Base-by-base conservation (phyloP, 2,113 vertebrate species). In the Leptosomus discolor region DNA sequence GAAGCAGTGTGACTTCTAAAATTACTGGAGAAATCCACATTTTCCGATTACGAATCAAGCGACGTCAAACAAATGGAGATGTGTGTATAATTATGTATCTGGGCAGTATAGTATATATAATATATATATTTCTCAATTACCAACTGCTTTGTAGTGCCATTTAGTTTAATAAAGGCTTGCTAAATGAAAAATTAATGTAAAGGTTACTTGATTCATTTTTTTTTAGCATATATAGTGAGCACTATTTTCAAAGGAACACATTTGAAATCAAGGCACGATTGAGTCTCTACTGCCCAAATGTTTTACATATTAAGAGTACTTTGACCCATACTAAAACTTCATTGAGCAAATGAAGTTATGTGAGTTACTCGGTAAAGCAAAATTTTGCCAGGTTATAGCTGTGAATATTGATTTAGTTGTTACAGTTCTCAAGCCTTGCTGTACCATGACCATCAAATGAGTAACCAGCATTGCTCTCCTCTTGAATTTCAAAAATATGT, bases 91-190 rank as follows among this genome's bases (percentile, higher is more conserved):
- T 93, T 81, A 80, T 71, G n/a, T 69, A 53, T 69, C 30, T 92
- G 45, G 60, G 61, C 79, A 88, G 36, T 94, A 97, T 83, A 67
- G 92, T n/a, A n/a, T n/a, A n/a, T n/a, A n/a, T n/a, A n/a, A n/a
- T n/a, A n/a, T n/a, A n/a, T n/a, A n/a, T n/a, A 92, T 96, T 96
- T 96, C 94, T 96, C 85, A 89, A 29, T 95, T 97, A 92, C 51
- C 80, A 76, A 51, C 39, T 76, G 41, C 41, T 68, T 54, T 90
- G 65, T 63, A 74, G 29, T 90, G 69, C 48, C 65, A 73, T 95
- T 91, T 85, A 92, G 94, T 73, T 96, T 97, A 90, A 86, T 93
- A 63, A 82, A 82, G 61, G 39, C 82, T 98, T 86, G 67, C n/a
- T 94, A 89, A 93, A 96, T 93, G 92, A 95, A 85, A 87, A 73